phyloP scores from a whole-genome alignment of 2,888 invertebrate species.

The Cabera pusaria region DNA sequence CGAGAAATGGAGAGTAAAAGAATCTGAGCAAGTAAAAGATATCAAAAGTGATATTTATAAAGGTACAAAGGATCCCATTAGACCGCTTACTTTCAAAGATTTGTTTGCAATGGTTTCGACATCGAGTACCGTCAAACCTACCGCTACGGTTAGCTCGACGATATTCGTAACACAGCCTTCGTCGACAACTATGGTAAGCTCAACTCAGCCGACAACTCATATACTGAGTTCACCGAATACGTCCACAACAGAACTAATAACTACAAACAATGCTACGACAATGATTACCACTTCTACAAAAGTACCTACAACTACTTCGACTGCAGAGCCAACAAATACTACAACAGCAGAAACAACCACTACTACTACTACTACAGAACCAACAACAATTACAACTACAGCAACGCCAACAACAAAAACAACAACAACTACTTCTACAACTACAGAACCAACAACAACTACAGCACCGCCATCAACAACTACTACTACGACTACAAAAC shows the following conservation, averaged over 20 bases:
- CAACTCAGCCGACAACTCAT: conserved; percentile 9
- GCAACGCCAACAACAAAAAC: no score
- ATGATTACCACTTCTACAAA: background rate
- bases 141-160: no score
- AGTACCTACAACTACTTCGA: background rate
- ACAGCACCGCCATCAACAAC: background rate
- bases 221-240: no score
- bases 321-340: background rate
- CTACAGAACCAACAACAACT: conserved; percentile 1
- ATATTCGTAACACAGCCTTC: no score
- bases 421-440: conserved; percentile 3
- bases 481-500: background rate
- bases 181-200: background rate
- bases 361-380: background rate
- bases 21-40: conserved; percentile 29
- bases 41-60: conserved; percentile 3
- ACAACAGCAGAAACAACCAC: background rate
- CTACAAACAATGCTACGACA: background rate
- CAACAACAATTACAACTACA: background rate
- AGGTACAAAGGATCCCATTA: conserved; percentile 5
- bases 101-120: conserved; percentile 18
- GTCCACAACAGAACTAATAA: background rate
- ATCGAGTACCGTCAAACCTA: no score
- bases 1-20: conserved; percentile 39
- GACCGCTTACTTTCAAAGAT: conserved; percentile 30